Base-by-base conservation (phyloP, 2,797 vertebrate genomes). In the Ambastaia sidthimunki region DNA sequence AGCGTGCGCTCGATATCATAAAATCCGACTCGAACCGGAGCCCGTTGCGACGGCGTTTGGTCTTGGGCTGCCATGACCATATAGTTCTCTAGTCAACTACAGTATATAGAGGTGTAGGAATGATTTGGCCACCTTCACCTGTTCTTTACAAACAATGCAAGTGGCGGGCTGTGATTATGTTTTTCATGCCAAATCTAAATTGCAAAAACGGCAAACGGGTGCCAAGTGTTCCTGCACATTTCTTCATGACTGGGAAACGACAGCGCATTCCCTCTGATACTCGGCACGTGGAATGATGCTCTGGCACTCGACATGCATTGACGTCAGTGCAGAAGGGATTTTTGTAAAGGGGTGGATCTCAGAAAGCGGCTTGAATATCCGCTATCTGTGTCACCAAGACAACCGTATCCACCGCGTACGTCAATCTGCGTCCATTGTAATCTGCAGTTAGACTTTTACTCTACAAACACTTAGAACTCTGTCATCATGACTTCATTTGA, bases 1-100 rank as follows among this genome's bases (percentile, higher is more conserved):
- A 95, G 88, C 80, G 94, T 95, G 90, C 94, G 92, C 89, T 95
- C 95, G 86, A 95, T 95, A 86, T 95, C 95, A 90, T 95, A 95
- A 89, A 95, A 95, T 80, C 95, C 95, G 85, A 95, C 95, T 84
- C 94, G 94, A 87, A 95, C 94, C 81, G 94, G 94, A 86, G 91
- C 93, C 85, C 93, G 91, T 84, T 87, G 91, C 86, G 90, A 91
- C 90, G 89, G 86, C 62, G 80, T 86, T 87, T 91, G 91, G 90
- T 93, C 91, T 91, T 90, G 91, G 79, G 94, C 94, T 88, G 93
- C 93, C 94, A 95, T 95, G 88, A 93, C 93, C 93, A 94, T 93
- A 91, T 93, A 91, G 91, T 93, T 90, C 89, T 92, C 85, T 83
- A 87, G 75, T 80, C 44, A 73, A 54, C 47, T 72, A 62, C 78